These are phyloP conservation scores for Carduelis carduelis DNA, from an alignment of 2,797 vertebrate species.

Conservation along the genomic window DNA sequence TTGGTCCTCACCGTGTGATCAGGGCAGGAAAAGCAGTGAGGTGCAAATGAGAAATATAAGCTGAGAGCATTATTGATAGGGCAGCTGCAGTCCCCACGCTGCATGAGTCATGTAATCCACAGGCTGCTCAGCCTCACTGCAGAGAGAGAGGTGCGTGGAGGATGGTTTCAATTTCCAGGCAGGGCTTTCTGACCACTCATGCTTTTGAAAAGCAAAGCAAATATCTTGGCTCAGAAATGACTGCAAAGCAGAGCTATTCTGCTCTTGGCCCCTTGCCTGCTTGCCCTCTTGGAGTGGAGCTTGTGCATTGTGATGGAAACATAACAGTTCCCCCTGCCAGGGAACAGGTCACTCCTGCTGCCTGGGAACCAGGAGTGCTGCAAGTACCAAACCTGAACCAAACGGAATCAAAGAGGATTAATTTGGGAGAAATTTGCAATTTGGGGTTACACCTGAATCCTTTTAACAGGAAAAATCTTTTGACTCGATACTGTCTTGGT, in stretches of 20 bases:
- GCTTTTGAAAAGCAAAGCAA: constrained; percentile 68
- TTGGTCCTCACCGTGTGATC: neutral
- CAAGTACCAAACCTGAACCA: neutral
- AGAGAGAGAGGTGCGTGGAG: neutral
- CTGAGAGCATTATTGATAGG: neutral
- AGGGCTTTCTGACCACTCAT: constrained; percentile 63
- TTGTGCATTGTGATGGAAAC: constrained; percentile 54
- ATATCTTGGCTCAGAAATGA: constrained; percentile 58
- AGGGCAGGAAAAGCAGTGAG: neutral
- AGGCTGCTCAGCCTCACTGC: neutral
- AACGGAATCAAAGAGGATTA: neutral
- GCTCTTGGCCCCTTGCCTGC: constrained; percentile 46
- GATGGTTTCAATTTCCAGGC: constrained; percentile 72
- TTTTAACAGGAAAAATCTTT: neutral
- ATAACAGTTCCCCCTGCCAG: constrained; percentile 40
- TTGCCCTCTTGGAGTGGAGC: constrained; percentile 32
- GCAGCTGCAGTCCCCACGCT: neutral
- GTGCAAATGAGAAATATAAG: constrained; percentile 20
- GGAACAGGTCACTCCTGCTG: constrained; percentile 24
- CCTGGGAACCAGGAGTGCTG: neutral
- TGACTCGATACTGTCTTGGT: neutral
- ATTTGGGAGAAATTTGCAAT: neutral
- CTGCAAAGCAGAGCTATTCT: constrained; percentile 34
- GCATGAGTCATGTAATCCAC: neutral
- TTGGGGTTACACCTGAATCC: neutral